Base-by-base conservation (phyloP, 1,140 invertebrate species). In the Parapsyche elsis region DNA sequence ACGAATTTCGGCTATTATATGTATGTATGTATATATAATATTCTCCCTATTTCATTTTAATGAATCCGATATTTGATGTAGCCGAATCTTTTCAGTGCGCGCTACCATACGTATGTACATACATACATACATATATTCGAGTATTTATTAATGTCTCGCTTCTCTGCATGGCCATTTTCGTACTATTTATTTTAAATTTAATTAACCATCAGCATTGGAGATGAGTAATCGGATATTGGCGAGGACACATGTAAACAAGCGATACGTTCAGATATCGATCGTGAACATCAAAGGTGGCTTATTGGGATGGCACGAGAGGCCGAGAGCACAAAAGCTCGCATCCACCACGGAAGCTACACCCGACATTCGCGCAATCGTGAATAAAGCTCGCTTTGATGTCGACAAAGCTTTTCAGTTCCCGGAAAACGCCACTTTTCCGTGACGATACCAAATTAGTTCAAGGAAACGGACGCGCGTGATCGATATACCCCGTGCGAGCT, bases 361-460 rank as follows among this genome's bases (percentile, higher is more conserved):
- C 16, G 1, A 14, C 12, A n/a, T 53, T 53, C 49, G 49, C 49
- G 12, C 12, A n/a, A 5, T 53, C 49, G 49, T 10, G 12, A 53
- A 53, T 53, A 53, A 53, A 61, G 59, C 59, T 9, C 59, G n/a
- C 59, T 61, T 61, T 61, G 59, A 61, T 61, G 16, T 61, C 59
- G 16, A 23, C n/a, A 61, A 5, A 61, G 49, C 49, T 14, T 38
- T 38, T 38, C 5, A 5, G 64, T 10, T 1, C 64, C 64, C 9
- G 64, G 64, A 67, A 67, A 67, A 24, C 9, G 23, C 12, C 64
- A 67, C 64, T 67, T 26, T 67, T 26, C 16, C 64, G 24, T 1
- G n/a, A 61, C 9, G 23, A 10, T 9, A 67, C 5, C 10, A 23
- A 67, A 67, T 67, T 67, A 26, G 64, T 67, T 67, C 64, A 67